Conservation (phyloP, 2,113 vertebrate genomes). For the Eublepharis macularius region DNA sequence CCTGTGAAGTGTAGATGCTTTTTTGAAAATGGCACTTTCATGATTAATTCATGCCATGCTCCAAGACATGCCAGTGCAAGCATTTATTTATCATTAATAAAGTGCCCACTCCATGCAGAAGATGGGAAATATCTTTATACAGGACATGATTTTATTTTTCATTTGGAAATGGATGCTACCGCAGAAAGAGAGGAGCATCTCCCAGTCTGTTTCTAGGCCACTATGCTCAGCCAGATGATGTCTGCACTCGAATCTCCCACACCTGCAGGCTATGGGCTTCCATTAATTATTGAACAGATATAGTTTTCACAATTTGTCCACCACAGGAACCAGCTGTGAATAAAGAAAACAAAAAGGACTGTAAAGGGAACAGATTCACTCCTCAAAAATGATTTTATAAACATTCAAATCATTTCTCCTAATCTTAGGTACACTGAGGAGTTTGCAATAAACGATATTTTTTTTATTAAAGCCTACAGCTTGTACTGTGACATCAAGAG, state of each 20-base stretch:
- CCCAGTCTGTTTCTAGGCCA: neutral
- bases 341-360: neutral
- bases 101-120: neutral
- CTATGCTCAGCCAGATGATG: neutral
- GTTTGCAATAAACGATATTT: neutral
- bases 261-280: neutral
- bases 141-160: neutral
- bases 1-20: neutral
- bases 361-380: neutral
- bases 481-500: neutral
- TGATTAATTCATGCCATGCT: neutral
- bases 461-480: neutral
- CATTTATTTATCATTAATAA: constrained; percentile 19
- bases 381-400: neutral
- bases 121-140: neutral
- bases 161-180: neutral
- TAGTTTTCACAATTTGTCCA: neutral
- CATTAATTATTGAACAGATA: neutral
- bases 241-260: neutral
- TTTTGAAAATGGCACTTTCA: neutral
- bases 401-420: neutral
- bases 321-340: neutral
- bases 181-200: neutral
- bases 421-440: neutral
- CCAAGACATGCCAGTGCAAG: neutral